Percentiles rank a stretch among this genome's conserved stretches.
Conservation (phyloP, 2,797 vertebrate species). For the Mus caroli region DNA sequence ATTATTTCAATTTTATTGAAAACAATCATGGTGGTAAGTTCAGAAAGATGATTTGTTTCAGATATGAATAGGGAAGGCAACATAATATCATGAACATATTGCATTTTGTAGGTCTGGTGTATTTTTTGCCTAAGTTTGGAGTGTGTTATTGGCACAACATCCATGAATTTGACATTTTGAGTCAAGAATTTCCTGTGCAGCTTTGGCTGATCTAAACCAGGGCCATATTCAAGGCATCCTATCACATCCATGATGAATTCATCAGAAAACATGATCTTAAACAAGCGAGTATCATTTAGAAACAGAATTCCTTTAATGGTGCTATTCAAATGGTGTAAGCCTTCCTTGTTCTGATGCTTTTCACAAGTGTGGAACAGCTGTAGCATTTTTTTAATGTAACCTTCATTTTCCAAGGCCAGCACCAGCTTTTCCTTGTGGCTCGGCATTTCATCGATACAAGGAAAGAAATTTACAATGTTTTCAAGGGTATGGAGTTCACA, state of each 20-base stretch:
- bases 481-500: conserved; percentile 94
- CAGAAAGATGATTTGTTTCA: conserved; percentile 96
- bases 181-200: conserved; percentile 96
- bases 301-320: conserved; percentile 96
- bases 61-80: conserved; percentile 94
- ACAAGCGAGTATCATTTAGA: conserved; percentile 95
- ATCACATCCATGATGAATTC: conserved; percentile 99
- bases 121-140: conserved; percentile 97
- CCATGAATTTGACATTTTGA: conserved; percentile 97
- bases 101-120: conserved; percentile 97
- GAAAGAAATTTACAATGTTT: conserved; percentile 95
- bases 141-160: conserved; percentile 97
- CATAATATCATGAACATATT: conserved; percentile 98
- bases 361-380: conserved; percentile 96
- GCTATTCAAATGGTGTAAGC: conserved; percentile 94
- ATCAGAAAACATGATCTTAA: conserved; percentile 98
- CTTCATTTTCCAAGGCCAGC: conserved; percentile 93
- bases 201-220: conserved; percentile 95
- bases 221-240: conserved; percentile 98
- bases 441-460: conserved; percentile 92
- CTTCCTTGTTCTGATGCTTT: conserved; percentile 93
- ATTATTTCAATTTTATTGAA: conserved; percentile 98
- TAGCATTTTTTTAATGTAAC: conserved; percentile 96
- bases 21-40: conserved; percentile 96
- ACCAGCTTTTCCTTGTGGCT: conserved; percentile 94